phyloP scores from a whole-genome alignment of 92 coral and sea anemone genomes.

The Scolanthus callimorphus region DNA sequence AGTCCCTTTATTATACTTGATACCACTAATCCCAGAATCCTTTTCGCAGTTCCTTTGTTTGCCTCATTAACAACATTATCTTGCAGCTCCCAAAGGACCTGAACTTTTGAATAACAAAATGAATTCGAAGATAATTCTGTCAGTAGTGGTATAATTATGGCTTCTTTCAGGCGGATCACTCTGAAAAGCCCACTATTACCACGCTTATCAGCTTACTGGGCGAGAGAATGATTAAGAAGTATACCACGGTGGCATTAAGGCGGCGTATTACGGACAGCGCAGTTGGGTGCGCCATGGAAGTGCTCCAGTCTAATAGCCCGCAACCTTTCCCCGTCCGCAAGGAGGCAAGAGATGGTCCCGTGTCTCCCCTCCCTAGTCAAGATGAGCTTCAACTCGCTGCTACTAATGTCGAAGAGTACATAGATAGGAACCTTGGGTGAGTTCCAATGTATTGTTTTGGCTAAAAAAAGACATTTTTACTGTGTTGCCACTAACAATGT shows the following conservation, averaged over 20 bases:
- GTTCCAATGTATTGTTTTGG: too few relatives aligned
- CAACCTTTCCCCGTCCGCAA: constrained; percentile 22
- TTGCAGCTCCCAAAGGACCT: too few relatives aligned
- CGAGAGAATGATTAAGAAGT: constrained; percentile 82
- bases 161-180: constrained; percentile 79
- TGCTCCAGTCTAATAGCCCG: constrained; percentile 53
- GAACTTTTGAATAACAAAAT: too few relatives aligned
- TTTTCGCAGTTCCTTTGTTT: too few relatives aligned
- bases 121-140: too few relatives aligned
- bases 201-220: constrained; percentile 60
- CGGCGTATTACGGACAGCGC: constrained; percentile 78
- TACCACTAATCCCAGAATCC: too few relatives aligned
- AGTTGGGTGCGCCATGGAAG: constrained; percentile 45
- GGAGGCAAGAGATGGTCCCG: constrained; percentile 14
- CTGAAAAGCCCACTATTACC: constrained; percentile 93
- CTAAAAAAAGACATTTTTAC: too few relatives aligned
- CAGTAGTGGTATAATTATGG: too few relatives aligned
- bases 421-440: constrained; percentile 38
- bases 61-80: too few relatives aligned
- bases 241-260: constrained; percentile 82
- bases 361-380: constrained; percentile 33
- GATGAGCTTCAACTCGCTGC: constrained; percentile 36
- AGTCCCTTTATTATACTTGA: too few relatives aligned
- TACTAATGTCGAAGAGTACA: constrained; percentile 18
- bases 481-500: background rate